Percentiles rank a stretch among this genome's conserved stretches.
These are phyloP conservation scores for Oscheius sp. DNA, from an alignment of 2,888 invertebrate genomes.

Conservation along the genomic window DNA sequence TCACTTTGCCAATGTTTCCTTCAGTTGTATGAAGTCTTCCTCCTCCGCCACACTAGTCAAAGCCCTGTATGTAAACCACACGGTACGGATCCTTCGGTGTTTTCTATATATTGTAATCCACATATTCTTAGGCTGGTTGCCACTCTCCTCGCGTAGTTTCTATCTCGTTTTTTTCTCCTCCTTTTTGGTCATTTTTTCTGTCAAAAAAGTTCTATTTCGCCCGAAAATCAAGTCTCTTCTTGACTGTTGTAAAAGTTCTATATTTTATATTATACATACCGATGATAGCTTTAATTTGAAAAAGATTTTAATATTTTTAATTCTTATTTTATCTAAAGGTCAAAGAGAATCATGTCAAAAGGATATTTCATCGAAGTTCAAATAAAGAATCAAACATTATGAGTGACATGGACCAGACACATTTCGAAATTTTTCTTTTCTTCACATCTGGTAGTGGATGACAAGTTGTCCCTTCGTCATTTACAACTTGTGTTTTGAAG, in stretches of 20 bases:
- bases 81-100: conserved; percentile 19
- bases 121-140: background rate
- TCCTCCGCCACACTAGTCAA: background rate
- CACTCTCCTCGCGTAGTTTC: background rate
- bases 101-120: background rate
- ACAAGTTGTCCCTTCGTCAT: background rate
- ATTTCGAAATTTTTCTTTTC: too few relatives aligned
- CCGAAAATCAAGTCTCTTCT: conserved; percentile 12
- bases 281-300: conserved; percentile 33
- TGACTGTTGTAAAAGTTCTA: conserved; percentile 4
- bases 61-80: conserved; percentile 11
- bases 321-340: background rate
- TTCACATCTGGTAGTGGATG: background rate
- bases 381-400: too few relatives aligned
- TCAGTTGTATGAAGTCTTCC: conserved; percentile 25
- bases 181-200: background rate
- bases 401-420: too few relatives aligned
- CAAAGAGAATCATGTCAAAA: background rate
- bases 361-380: too few relatives aligned
- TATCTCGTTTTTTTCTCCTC: background rate
- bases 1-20: conserved; percentile 25
- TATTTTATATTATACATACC: conserved; percentile 25
- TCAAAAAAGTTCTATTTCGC: conserved; percentile 9
- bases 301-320: conserved; percentile 27
- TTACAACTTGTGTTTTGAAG: background rate